Conservation (phyloP, 2,113 vertebrate species). For the Cygnus buccinator region DNA sequence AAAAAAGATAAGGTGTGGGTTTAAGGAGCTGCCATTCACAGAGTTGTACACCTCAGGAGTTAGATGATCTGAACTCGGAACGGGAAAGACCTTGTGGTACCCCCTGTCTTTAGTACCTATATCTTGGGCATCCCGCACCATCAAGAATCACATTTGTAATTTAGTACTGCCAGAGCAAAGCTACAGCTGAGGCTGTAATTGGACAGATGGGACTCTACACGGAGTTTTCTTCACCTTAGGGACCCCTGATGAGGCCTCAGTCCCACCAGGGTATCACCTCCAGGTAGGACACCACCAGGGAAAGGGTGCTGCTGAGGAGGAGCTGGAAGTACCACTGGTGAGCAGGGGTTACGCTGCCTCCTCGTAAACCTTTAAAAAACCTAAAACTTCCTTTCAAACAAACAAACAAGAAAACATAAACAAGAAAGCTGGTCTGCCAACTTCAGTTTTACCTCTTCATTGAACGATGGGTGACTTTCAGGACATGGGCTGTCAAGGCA, state of each 20-base stretch:
- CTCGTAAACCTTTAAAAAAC: neutral
- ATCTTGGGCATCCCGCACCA: neutral
- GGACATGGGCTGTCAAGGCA: neutral
- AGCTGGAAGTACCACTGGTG: neutral
- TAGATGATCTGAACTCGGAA: neutral
- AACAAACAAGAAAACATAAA: neutral
- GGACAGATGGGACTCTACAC: neutral
- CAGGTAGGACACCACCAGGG: neutral
- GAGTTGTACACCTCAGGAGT: neutral
- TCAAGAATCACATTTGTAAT: neutral
- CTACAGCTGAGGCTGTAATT: neutral
- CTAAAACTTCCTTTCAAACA: neutral
- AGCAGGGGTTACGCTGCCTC: neutral
- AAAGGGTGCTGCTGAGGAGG: neutral
- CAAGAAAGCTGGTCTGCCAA: neutral
- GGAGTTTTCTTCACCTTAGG: neutral
- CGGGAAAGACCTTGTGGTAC: neutral
- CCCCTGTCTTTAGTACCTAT: neutral
- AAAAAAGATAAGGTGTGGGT: neutral
- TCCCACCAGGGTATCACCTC: neutral
- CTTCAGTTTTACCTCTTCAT: neutral
- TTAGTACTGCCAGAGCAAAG: neutral
- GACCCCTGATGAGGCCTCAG: neutral
- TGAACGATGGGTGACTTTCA: neutral
- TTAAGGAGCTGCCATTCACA: neutral